Conservation (phyloP, 2,797 vertebrate species). For the Garrulus glandarius region DNA sequence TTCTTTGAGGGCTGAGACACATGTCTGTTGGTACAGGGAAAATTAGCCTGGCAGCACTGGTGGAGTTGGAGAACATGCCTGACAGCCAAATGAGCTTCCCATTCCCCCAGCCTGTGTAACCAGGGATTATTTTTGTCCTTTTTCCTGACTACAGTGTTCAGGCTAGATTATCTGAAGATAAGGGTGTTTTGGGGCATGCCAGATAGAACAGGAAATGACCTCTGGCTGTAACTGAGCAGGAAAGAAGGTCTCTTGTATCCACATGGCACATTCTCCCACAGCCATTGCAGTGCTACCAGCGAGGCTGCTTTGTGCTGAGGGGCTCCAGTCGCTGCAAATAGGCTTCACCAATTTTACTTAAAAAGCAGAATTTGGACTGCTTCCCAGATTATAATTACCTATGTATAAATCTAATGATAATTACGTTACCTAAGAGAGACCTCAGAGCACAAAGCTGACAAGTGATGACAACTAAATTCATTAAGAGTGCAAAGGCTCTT, state of each 20-base stretch:
- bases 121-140: not conserved
- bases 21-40: fast-evolving
- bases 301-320: not conserved
- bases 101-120: not conserved
- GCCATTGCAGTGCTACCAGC: not conserved
- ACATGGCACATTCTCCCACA: fast-evolving
- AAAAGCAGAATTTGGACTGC: slow-evolving; percentile 26
- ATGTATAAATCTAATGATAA: slow-evolving; percentile 37
- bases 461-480: slow-evolving; percentile 56
- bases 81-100: not conserved
- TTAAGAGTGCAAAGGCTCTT: slow-evolving; percentile 10
- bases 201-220: not conserved
- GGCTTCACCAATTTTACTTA: not conserved
- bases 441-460: slow-evolving; percentile 25
- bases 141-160: not conserved
- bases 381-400: slow-evolving; percentile 56
- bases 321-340: not conserved
- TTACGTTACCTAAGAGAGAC: not conserved
- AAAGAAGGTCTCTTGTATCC: not conserved
- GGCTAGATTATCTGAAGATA: not conserved
- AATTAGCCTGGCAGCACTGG: not conserved
- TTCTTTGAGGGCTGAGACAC: not conserved
- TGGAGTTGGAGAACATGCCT: not conserved
- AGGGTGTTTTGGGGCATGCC: not conserved
- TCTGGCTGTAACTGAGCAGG: not conserved